phyloP scores from a whole-genome alignment of 2,113 vertebrate genomes.

The Bungarus multicinctus region DNA sequence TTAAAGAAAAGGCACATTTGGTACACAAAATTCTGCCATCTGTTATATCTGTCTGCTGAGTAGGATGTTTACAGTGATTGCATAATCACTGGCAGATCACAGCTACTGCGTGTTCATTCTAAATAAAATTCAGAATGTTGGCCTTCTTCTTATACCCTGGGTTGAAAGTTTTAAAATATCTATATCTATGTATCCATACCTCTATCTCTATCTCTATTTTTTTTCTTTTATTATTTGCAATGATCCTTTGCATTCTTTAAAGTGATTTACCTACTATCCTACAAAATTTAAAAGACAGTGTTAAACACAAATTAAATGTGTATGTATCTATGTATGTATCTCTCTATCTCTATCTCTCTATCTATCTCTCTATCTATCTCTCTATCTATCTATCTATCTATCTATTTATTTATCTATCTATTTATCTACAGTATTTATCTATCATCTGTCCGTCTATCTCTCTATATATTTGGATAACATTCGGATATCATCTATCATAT shows the following conservation, averaged over 20 bases:
- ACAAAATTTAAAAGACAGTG: background rate
- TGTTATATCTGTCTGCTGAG: conserved; percentile 9
- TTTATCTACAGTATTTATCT: too few relatives aligned
- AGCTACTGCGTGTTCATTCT: background rate
- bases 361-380: too few relatives aligned
- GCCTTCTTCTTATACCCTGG: background rate
- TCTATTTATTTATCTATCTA: too few relatives aligned
- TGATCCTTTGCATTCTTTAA: background rate
- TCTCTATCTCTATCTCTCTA: too few relatives aligned
- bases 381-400: too few relatives aligned
- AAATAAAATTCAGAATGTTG: background rate
- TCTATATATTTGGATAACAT: too few relatives aligned
- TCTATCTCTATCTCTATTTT: background rate
- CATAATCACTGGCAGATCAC: background rate
- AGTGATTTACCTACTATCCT: background rate
- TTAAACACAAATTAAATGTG: background rate
- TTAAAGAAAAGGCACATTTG: background rate
- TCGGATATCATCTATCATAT: too few relatives aligned
- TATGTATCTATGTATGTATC: background rate
- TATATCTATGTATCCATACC: too few relatives aligned
- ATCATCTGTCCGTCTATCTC: too few relatives aligned
- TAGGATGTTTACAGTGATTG: conserved; percentile 10
- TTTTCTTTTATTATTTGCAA: background rate
- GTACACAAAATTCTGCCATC: background rate
- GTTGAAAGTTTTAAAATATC: background rate